Conservation (phyloP, 2,797 vertebrate genomes). For the Pogonophryne albipinna region DNA sequence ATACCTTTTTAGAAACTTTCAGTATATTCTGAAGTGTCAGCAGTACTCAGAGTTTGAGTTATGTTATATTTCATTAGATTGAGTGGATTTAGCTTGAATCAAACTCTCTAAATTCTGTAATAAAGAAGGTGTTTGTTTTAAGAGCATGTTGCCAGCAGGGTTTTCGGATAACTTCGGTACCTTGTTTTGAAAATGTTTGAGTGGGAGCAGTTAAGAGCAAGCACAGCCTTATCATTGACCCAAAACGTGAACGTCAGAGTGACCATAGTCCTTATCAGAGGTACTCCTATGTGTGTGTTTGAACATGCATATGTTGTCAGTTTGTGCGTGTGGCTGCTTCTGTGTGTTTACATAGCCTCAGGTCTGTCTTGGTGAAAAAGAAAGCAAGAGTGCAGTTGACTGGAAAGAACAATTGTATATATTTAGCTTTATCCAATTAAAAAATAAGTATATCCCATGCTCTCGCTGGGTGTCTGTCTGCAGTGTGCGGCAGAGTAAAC, state of each 20-base stretch:
- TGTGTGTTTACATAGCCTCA: constrained; percentile 6
- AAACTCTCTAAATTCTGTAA: neutral
- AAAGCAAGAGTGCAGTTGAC: neutral
- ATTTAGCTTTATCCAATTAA: constrained; percentile 15
- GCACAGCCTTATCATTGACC: constrained; percentile 74
- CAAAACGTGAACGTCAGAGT: constrained; percentile 61
- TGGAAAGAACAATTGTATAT: constrained; percentile 7
- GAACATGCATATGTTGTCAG: constrained; percentile 6
- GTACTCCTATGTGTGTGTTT: constrained; percentile 17
- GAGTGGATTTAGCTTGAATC: neutral
- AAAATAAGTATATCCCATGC: neutral
- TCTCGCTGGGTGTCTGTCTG: neutral
- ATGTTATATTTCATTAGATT: neutral
- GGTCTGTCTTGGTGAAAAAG: constrained; percentile 8
- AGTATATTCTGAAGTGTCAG: neutral
- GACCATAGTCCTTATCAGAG: constrained; percentile 70
- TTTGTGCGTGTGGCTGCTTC: constrained; percentile 14
- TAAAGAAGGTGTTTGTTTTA: constrained; percentile 10
- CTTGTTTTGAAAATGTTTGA: constrained; percentile 52
- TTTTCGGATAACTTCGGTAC: constrained; percentile 27
- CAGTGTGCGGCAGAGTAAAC: constrained; percentile 20
- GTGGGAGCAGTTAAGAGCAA: constrained; percentile 64
- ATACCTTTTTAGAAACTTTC: neutral
- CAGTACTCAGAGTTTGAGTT: neutral
- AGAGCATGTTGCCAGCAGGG: neutral